These are phyloP conservation scores for Myripristis murdjan DNA, from an alignment of 2,797 vertebrate genomes.

Conservation along the genomic window DNA sequence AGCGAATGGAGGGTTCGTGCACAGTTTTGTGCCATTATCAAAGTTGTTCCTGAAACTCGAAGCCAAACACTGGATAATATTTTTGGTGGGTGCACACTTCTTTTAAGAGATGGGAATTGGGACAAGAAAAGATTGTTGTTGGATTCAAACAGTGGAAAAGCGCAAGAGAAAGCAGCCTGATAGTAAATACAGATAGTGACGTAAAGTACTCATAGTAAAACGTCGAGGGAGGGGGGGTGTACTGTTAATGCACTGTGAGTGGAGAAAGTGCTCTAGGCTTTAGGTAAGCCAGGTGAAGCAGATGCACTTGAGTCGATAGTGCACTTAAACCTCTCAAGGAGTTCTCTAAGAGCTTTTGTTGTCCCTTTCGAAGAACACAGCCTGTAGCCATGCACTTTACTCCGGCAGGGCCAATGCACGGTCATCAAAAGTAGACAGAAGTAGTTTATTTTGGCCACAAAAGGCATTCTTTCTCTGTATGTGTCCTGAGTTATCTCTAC, in stretches of 20 bases:
- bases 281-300: conserved; percentile 33
- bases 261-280: conserved; percentile 36
- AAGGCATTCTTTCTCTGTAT: conserved; percentile 4
- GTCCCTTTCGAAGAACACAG: conserved; percentile 40
- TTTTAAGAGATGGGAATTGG: conserved; percentile 33
- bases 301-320: conserved; percentile 60
- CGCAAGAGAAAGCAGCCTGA: conserved; percentile 1
- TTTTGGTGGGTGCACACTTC: conserved; percentile 3
- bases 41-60: conserved; percentile 35
- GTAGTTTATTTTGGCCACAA: conserved; percentile 6
- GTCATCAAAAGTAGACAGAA: conserved; percentile 32
- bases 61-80: conserved; percentile 14
- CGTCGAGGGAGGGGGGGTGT: not conserved
- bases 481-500: conserved; percentile 3
- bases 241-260: conserved; percentile 32
- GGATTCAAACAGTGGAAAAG: conserved; percentile 18
- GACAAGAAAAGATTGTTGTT: conserved; percentile 1
- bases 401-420: conserved; percentile 2
- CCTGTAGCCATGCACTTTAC: conserved; percentile 52
- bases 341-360: conserved; percentile 28
- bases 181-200: conserved; percentile 10
- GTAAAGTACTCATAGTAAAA: conserved; percentile 29
- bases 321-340: conserved; percentile 59
- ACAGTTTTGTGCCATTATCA: conserved; percentile 45
- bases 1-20: conserved; percentile 43